Evolutionary conservation across 2,797 vertebrate genomes (phyloP), one percentile per base, ranked within the genome.

Genomic region (Poecile montanus): DNA sequence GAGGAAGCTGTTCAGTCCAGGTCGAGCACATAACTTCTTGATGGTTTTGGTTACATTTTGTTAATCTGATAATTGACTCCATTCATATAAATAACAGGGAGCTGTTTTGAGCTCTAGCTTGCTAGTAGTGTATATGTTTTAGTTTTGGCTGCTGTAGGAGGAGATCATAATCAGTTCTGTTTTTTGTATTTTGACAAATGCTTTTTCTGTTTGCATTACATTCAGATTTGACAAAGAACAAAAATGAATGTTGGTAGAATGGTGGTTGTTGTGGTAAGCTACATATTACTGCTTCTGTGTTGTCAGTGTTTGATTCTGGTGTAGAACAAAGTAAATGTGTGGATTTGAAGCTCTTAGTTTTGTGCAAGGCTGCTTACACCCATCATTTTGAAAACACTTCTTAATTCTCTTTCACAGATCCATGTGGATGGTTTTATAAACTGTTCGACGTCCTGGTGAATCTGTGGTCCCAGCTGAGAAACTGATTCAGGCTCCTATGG

Each of bases 331-430:
- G 30, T 66, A 53, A 38, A 47, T 75, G 6, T 30, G 16, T 85
- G 50, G 32, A 42, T 91, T 90, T 88, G 58, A 73, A 94, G 63
- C 22, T 61, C 2, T 36, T 73, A 44, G 5, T 21, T 88, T 68
- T 88, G 26, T 77, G 50, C 23, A 60, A 90, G 32, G 7, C 16
- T 0, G 0, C 18, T 88, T 85, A 61, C 18, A 58, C 5, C 6
- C 1, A 1, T 77, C 1, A 14, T 93, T 73, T 54, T 96, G 62
- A 90, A 94, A 90, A 88, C 3, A 7, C 14, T 70, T 81, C n/a
- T 40, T 80, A 68, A 83, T 94, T 96, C 18, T 92, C 83, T 94
- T 94, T 93, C 68, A 56, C 85, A 95, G 93, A 77, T 95, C 74
- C 63, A 16, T 73, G 74, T 57, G 68, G 57, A 71, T 92, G 80